Evolutionary conservation across 2,888 invertebrate species (phyloP).

Genomic region (Drosophila mimica): DNA sequence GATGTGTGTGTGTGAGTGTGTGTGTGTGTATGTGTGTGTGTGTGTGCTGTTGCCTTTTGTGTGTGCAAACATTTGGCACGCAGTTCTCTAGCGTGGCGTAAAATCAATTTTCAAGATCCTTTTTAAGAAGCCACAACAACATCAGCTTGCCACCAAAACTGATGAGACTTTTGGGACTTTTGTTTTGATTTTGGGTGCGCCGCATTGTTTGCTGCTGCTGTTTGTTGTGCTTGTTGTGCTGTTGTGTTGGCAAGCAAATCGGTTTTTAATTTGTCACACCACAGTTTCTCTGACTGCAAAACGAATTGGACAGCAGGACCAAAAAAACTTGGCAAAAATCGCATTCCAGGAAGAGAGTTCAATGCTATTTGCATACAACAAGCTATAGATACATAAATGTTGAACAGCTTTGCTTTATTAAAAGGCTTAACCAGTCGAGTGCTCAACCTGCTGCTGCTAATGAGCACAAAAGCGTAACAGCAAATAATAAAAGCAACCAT

Average conservation of each 20-base stretch:
- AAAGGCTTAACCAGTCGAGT: slow-evolving; percentile 66
- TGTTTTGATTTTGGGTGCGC: slow-evolving; percentile 67
- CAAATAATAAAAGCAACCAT: slow-evolving; percentile 51
- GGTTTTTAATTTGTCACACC: slow-evolving; percentile 76
- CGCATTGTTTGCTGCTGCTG: slow-evolving; percentile 35
- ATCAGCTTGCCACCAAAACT: slow-evolving; percentile 53
- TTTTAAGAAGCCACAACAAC: slow-evolving; percentile 67
- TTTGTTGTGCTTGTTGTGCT: slow-evolving; percentile 7
- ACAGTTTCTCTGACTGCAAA: slow-evolving; percentile 55
- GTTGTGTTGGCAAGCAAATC: slow-evolving; percentile 52
- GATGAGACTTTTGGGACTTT: slow-evolving; percentile 50
- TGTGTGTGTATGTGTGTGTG: slow-evolving; percentile 25
- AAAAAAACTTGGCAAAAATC: slow-evolving; percentile 4
- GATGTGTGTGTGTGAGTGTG: slow-evolving; percentile 20
- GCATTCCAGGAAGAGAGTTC: slow-evolving; percentile 71
- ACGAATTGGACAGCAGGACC: slow-evolving; percentile 53
- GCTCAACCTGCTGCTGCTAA: slow-evolving; percentile 65
- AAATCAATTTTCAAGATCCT: slow-evolving; percentile 78
- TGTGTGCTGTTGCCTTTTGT: slow-evolving; percentile 39
- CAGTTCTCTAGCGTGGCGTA: slow-evolving; percentile 67
- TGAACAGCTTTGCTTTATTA: slow-evolving; percentile 60
- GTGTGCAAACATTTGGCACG: slow-evolving; percentile 71
- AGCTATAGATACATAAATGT: not conserved
- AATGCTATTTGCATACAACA: slow-evolving; percentile 66
- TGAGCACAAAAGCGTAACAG: slow-evolving; percentile 80